Evolutionary conservation across 1,140 invertebrate genomes (phyloP).

Genomic region (Penaeus vannamei): DNA sequence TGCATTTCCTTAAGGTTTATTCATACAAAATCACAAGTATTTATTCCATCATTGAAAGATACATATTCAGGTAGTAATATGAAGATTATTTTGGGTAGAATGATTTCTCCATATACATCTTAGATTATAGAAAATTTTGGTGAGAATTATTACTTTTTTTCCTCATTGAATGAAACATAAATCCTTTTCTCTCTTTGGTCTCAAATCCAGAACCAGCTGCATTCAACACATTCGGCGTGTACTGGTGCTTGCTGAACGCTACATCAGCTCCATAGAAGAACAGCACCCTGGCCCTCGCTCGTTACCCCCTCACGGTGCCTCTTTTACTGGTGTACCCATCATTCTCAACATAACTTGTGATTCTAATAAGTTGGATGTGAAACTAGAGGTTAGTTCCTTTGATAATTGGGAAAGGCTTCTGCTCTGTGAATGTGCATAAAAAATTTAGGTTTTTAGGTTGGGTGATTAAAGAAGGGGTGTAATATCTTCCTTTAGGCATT

Average conservation of each 20-base stretch:
- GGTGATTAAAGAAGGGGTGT: too few relatives aligned
- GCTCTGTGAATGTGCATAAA: too few relatives aligned
- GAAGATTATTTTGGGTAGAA: too few relatives aligned
- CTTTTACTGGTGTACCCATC: constrained; percentile 74
- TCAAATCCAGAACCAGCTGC: constrained; percentile 65
- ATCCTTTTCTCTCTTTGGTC: constrained; percentile 59
- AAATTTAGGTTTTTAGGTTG: too few relatives aligned
- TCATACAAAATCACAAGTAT: too few relatives aligned
- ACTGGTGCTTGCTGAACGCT: constrained; percentile 74
- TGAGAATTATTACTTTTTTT: not conserved
- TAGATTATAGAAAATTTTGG: too few relatives aligned
- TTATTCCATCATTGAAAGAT: too few relatives aligned
- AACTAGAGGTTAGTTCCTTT: constrained; percentile 38
- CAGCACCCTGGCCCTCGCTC: constrained; percentile 72
- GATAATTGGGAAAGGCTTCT: too few relatives aligned
- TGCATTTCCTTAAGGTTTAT: too few relatives aligned
- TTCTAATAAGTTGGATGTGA: constrained; percentile 54
- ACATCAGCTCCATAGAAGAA: constrained; percentile 75
- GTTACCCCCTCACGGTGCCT: constrained; percentile 75
- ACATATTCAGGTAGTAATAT: too few relatives aligned
- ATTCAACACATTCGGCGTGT: constrained; percentile 74
- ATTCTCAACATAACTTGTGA: constrained; percentile 72
- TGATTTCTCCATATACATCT: too few relatives aligned
- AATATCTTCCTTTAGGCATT: too few relatives aligned
- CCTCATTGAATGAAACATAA: not conserved